Percentiles rank a stretch among this genome's conserved stretches.
Conservation (phyloP, 2,113 vertebrate species). For the Dasyurus viverrinus region DNA sequence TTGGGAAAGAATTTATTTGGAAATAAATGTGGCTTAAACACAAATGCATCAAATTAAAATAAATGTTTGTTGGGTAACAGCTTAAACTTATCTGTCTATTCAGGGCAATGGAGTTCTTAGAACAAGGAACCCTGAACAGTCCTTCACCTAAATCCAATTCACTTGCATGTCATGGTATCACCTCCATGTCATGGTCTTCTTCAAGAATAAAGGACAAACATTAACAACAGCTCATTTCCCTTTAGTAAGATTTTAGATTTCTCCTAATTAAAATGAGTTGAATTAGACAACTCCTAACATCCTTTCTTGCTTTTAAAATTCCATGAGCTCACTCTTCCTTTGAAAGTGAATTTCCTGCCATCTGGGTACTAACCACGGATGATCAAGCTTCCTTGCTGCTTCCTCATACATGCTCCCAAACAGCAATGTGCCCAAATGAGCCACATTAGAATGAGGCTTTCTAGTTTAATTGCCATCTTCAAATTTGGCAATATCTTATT, state of each 20-base stretch:
- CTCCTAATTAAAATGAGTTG: conserved; percentile 16
- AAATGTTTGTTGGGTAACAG: not conserved
- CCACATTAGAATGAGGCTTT: not conserved
- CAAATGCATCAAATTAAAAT: not conserved
- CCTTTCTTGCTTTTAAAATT: not conserved
- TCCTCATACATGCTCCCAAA: not conserved
- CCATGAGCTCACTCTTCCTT: not conserved
- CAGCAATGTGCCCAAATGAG: not conserved
- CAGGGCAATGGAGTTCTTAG: not conserved
- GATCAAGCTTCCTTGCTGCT: not conserved
- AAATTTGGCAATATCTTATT: conserved; percentile 9
- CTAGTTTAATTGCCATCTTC: not conserved
- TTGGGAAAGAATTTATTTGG: not conserved
- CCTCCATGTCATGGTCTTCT: no score
- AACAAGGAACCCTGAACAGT: no score
- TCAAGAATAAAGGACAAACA: no score
- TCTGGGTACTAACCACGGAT: not conserved
- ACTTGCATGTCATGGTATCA: no score
- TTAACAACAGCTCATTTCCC: not conserved
- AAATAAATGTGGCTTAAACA: not conserved
- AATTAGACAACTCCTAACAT: not conserved
- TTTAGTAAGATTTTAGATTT: not conserved
- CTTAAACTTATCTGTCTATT: not conserved
- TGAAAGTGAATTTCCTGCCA: not conserved
- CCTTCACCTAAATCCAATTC: no score